Evolutionary conservation across 2,113 vertebrate species (phyloP), one percentile per base, ranked within the genome.

Genomic region (Plecturocebus donacophilus): DNA sequence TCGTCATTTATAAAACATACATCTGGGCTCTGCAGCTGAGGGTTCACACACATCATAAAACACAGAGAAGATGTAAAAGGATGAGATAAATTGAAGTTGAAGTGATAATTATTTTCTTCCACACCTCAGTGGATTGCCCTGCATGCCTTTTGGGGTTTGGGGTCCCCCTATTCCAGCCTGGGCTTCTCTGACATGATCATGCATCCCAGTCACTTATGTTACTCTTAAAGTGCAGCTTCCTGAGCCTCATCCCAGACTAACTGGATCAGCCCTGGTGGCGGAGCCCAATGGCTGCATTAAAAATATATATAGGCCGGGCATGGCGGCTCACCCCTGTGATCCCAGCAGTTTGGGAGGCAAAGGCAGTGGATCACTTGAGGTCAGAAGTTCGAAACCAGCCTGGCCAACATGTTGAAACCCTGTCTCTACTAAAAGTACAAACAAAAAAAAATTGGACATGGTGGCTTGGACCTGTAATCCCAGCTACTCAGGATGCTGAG

Each of bases 81-180:
- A 38, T 4, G 32, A 35, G 77, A 16, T 30, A 38, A 38, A 58
- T 5, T 40, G 49, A 56, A 32, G 76, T 4, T 70, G 49, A 49
- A 73, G 25, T 35, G 14, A 11, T 38, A 6, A 16, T 14, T 1
- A 14, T 23, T n/a, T 87, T 68, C n/a, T 42, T 38, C 45, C 3
- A 0, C 4, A 1, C 25, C 10, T 20, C 52, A 35, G 3, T 1
- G 16, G 27, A 7, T 13, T 8, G 13, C 27, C 77, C 52, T 19
- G 38, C 3, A 0, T 21, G 8, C 2, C 1, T 17, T 49, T 14
- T 58, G 47, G 68, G 45, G 32, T 32, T 1, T 32, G 4, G 3
- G 1, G 1, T 35, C 8, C 85, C 79, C 9, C 54, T 20, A 35
- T 20, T 45, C 58, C 45, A 25, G 47, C 76, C 76, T 38, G 42